Evolutionary conservation across 2,888 invertebrate species (phyloP).

Genomic region (Drosophila paramelanica): DNA sequence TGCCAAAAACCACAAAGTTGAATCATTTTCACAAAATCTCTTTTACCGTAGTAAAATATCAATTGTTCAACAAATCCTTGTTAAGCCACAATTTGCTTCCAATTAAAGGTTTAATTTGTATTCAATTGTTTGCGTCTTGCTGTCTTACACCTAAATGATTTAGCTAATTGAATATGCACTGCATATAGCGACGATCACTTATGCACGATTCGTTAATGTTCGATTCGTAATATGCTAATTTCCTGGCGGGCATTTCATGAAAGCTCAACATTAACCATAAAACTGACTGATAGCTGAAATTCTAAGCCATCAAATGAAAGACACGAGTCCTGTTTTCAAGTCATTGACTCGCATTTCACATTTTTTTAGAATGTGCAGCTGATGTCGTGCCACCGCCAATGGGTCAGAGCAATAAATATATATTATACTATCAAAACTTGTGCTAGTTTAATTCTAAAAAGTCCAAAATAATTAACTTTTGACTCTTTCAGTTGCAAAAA

Average conservation of each 20-base stretch:
- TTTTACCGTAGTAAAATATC: background rate
- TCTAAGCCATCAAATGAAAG: conserved; percentile 60
- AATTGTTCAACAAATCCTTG: conserved; percentile 18
- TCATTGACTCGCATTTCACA: conserved; percentile 61
- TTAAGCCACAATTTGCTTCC: background rate
- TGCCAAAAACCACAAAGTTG: too few species aligned
- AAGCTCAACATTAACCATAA: conserved; percentile 36
- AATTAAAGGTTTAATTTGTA: conserved; percentile 60
- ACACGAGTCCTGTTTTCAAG: conserved; percentile 74
- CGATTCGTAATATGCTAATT: conserved; percentile 67
- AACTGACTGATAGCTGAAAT: conserved; percentile 68
- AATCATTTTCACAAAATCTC: too few species aligned
- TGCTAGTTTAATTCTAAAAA: conserved; percentile 3
- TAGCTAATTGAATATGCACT: conserved; percentile 69
- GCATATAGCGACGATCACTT: conserved; percentile 43
- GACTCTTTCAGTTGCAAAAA: too few species aligned
- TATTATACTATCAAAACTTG: conserved; percentile 18
- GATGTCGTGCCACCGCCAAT: conserved; percentile 36
- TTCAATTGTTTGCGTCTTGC: conserved; percentile 46
- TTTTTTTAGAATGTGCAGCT: conserved; percentile 19
- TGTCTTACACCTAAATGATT: conserved; percentile 51
- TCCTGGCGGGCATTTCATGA: conserved; percentile 38
- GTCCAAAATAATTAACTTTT: background rate
- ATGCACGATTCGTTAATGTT: conserved; percentile 65
- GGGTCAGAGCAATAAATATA: conserved; percentile 43